Evolutionary conservation across 2,888 invertebrate genomes (phyloP).

Genomic region (Dermolepida albohirtum): DNA sequence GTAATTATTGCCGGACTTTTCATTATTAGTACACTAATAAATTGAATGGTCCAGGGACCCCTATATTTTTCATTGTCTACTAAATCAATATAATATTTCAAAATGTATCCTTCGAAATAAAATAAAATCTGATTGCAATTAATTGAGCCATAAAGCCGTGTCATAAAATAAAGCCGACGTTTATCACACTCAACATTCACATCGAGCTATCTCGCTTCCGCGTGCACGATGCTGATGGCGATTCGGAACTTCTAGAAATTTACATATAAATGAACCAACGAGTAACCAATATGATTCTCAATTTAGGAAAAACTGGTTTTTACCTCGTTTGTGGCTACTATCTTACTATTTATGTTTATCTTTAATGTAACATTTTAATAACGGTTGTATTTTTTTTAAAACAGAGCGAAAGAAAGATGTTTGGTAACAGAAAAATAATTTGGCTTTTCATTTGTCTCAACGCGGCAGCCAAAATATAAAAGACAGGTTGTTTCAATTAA

Average conservation of each 20-base stretch:
- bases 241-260: slow-evolving; percentile 12
- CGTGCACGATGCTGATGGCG: background rate
- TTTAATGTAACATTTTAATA: no score
- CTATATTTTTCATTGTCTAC: background rate
- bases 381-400: no score
- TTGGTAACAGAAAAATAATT: no score
- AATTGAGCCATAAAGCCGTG: slow-evolving; percentile 31
- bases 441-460: no score
- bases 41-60: background rate
- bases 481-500: no score
- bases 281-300: slow-evolving; percentile 18
- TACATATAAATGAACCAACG: slow-evolving; percentile 14
- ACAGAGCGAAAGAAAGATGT: no score
- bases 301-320: slow-evolving; percentile 11
- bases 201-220: background rate
- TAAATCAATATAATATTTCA: slow-evolving; percentile 32
- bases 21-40: slow-evolving; percentile 14
- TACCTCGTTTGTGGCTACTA: no score
- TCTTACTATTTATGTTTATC: no score
- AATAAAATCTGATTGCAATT: slow-evolving; percentile 35
- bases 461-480: no score
- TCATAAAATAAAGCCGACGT: slow-evolving; percentile 33
- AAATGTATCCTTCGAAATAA: slow-evolving; percentile 30
- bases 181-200: slow-evolving; percentile 11
- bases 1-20: background rate